These are phyloP conservation scores for Euglossa dilemma DNA, from an alignment of 1,140 invertebrate genomes.

Conservation along the genomic window DNA sequence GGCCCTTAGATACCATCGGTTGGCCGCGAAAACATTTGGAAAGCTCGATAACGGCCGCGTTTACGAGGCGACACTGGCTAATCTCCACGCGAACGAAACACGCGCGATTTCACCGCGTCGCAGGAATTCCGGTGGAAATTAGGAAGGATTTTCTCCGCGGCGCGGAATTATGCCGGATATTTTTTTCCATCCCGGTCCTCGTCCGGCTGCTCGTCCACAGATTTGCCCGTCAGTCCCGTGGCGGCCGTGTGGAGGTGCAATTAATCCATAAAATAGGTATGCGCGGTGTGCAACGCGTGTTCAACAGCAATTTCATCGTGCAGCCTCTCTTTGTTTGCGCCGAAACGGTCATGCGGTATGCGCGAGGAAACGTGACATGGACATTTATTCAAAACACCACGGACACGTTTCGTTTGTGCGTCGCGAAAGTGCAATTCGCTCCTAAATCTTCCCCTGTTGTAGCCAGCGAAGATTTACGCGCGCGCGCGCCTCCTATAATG, in stretches of 20 bases:
- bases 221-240: neutral
- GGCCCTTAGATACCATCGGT: too few relatives aligned
- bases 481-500: neutral
- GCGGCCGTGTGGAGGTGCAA: constrained; percentile 3
- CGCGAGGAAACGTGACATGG: constrained; percentile 45
- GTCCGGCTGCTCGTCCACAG: neutral
- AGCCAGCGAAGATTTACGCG: constrained; percentile 29
- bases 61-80: neutral
- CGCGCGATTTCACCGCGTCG: neutral
- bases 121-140: neutral
- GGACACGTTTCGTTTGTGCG: constrained; percentile 33
- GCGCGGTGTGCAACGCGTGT: constrained; percentile 18
- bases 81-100: neutral
- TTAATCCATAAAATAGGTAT: constrained; percentile 61
- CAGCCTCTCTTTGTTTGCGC: constrained; percentile 33
- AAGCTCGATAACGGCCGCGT: neutral
- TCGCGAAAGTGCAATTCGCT: constrained; percentile 39
- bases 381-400: constrained; percentile 56
- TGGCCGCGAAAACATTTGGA: neutral
- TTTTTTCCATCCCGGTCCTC: neutral
- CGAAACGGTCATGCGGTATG: constrained; percentile 31
- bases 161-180: neutral
- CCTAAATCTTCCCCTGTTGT: constrained; percentile 36
- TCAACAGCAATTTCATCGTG: constrained; percentile 55
- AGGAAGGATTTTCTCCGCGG: neutral